These are phyloP conservation scores for Oryzias woworae DNA, from an alignment of 2,113 vertebrate genomes.

Conservation along the genomic window DNA sequence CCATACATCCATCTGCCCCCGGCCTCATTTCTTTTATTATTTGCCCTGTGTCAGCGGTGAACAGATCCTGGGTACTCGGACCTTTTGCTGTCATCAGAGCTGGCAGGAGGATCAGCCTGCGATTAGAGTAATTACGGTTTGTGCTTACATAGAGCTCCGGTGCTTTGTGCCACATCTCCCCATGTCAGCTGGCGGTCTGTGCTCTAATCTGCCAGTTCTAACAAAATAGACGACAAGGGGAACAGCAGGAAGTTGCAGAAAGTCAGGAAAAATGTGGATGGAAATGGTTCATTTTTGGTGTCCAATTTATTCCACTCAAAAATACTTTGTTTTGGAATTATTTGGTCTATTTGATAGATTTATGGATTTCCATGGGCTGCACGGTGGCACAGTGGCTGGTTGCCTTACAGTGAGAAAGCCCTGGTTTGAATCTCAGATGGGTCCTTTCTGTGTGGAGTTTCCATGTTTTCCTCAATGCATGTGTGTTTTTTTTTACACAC, in stretches of 20 bases:
- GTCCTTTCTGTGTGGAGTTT: too few species aligned
- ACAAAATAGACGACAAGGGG: constrained; percentile 57
- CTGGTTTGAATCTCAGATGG: too few species aligned
- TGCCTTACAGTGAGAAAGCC: too few species aligned
- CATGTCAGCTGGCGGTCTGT: constrained; percentile 65
- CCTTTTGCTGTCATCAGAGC: constrained; percentile 52
- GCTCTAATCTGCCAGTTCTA: constrained; percentile 63
- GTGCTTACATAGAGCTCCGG: constrained; percentile 70
- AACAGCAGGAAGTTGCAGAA: constrained; percentile 23
- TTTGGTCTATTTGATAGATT: too few species aligned
- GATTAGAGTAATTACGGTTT: constrained; percentile 74
- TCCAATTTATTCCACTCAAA: background rate
- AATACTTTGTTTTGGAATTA: too few species aligned
- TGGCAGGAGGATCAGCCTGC: constrained; percentile 60
- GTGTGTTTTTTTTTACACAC: too few species aligned
- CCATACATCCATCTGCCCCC: constrained; percentile 1
- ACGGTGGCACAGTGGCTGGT: too few species aligned
- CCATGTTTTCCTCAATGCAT: too few species aligned
- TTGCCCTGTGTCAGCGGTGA: constrained; percentile 30
- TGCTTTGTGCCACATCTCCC: constrained; percentile 64
- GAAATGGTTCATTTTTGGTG: constrained; percentile 1
- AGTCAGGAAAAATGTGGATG: constrained; percentile 10
- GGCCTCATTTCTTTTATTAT: constrained; percentile 9
- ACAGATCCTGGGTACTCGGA: constrained; percentile 19
- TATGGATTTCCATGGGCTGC: too few species aligned